phyloP scores from a whole-genome alignment of 2,113 vertebrate genomes.

The Callithrix jacchus region DNA sequence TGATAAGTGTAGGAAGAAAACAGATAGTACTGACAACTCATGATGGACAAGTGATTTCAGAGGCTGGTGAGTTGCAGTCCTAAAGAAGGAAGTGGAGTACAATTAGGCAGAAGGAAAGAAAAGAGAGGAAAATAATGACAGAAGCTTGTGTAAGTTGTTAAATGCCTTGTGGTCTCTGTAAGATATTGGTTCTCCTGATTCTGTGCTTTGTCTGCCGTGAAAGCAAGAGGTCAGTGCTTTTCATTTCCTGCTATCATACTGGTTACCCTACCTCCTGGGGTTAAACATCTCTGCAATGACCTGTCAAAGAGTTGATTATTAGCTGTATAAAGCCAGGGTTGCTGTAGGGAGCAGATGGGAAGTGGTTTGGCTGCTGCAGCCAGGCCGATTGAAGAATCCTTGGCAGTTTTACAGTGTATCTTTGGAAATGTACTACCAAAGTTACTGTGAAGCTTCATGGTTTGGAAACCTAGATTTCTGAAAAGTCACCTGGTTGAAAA shows the following conservation, averaged over 20 bases:
- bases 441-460: constrained; percentile 77
- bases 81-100: background rate
- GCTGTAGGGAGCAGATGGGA: constrained; percentile 81
- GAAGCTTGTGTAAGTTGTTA: constrained; percentile 53
- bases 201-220: constrained; percentile 71
- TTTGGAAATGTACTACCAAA: constrained; percentile 77
- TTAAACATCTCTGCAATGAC: constrained; percentile 82
- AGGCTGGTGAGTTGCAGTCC: background rate
- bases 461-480: constrained; percentile 59
- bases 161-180: background rate
- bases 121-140: background rate
- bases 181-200: constrained; percentile 72
- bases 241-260: constrained; percentile 77
- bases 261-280: constrained; percentile 76
- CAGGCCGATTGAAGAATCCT: constrained; percentile 81
- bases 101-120: background rate
- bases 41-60: constrained; percentile 4
- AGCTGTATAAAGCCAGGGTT: constrained; percentile 76
- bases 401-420: constrained; percentile 82
- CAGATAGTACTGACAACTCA: background rate
- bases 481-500: constrained; percentile 73
- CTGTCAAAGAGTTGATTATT: constrained; percentile 82
- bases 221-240: constrained; percentile 81
- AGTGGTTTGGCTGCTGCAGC: constrained; percentile 80
- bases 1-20: constrained; percentile 39